These are phyloP conservation scores for Drosophila kuntzei DNA, from an alignment of 2,888 invertebrate genomes.

Conservation along the genomic window DNA sequence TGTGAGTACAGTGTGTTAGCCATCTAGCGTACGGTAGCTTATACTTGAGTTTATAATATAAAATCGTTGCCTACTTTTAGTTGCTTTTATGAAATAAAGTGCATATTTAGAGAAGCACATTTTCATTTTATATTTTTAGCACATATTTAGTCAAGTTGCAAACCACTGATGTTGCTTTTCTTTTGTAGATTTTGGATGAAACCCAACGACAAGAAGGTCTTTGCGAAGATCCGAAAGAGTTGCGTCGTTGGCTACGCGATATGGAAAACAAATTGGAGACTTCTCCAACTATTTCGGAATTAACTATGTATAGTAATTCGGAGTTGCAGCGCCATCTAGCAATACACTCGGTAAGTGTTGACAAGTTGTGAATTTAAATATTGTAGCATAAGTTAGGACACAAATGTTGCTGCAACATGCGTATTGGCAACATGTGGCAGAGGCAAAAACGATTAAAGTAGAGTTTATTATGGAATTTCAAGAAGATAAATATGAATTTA, in stretches of 20 bases:
- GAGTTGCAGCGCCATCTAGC: conserved; percentile 92
- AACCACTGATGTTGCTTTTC: neutral
- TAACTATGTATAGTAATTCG: conserved; percentile 89
- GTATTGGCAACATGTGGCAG: neutral
- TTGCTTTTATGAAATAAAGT: neutral
- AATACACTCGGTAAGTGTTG: conserved; percentile 92
- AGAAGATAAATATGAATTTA: neutral
- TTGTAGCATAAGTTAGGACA: conserved; percentile 19
- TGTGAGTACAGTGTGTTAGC: conserved; percentile 36
- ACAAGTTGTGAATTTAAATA: neutral
- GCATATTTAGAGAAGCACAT: neutral
- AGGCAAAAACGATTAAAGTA: neutral
- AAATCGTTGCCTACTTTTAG: neutral
- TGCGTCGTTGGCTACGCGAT: conserved; percentile 94
- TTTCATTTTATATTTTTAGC: neutral
- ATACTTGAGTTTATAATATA: neutral
- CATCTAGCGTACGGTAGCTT: conserved; percentile 18
- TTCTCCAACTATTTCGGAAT: conserved; percentile 90
- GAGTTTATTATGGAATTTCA: neutral
- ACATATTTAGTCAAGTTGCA: neutral
- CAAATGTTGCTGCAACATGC: conserved; percentile 47
- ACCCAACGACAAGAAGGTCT: conserved; percentile 80
- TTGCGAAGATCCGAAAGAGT: conserved; percentile 86
- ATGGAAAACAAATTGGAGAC: conserved; percentile 92
- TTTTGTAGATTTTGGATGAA: conserved; percentile 79